A percentile compares a stretch with the other conserved stretches of the same genome.
phyloP scores from a whole-genome alignment of 2,113 vertebrate species.

The Paramormyrops kingsleyae region DNA sequence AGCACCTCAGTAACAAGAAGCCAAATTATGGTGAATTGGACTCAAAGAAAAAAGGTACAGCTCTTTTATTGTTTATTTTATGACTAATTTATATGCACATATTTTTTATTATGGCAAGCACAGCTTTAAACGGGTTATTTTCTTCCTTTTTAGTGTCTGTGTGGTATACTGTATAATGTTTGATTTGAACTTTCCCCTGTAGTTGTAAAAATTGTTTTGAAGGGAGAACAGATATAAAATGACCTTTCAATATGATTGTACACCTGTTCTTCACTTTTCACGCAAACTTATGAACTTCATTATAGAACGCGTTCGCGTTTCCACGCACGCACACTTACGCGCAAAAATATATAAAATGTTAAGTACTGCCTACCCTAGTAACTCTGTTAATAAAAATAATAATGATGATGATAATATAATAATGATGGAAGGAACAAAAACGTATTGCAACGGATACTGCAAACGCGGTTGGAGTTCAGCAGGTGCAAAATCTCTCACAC shows the following conservation, averaged over 20 bases:
- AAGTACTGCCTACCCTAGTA: neutral
- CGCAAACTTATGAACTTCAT: neutral
- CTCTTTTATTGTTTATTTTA: neutral
- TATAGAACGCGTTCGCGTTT: neutral
- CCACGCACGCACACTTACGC: neutral
- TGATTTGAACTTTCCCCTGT: neutral
- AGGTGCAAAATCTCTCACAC: conserved; percentile 49
- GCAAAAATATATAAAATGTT: neutral
- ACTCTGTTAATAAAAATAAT: conserved; percentile 4
- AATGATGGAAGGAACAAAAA: conserved; percentile 16
- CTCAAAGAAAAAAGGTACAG: conserved; percentile 36
- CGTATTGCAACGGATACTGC: conserved; percentile 30
- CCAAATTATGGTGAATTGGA: conserved; percentile 33
- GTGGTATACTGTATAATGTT: neutral
- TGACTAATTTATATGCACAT: neutral
- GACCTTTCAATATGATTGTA: neutral
- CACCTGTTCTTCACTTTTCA: neutral
- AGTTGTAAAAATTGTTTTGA: neutral
- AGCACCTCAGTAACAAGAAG: conserved; percentile 45
- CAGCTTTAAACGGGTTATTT: neutral
- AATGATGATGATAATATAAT: conserved; percentile 16
- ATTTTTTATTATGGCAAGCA: neutral
- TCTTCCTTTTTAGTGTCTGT: neutral
- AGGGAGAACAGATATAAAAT: neutral
- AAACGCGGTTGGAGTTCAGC: conserved; percentile 41